Conservation (phyloP, 2,113 vertebrate species). For the Ahaetulla prasina region DNA sequence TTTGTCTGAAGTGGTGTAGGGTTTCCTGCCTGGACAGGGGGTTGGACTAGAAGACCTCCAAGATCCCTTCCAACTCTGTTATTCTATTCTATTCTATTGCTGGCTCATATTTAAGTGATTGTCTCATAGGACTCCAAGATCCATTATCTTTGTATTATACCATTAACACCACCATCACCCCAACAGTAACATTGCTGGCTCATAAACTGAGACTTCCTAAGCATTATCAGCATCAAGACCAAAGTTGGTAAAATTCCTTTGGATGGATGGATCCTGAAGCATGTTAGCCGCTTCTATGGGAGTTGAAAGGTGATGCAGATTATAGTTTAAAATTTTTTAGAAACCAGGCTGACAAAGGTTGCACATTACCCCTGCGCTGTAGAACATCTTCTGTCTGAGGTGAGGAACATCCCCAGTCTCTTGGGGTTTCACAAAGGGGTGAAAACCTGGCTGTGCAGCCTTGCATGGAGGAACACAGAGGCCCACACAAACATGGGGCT, state of each 20-base stretch:
- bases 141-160: not conserved
- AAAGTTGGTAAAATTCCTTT: not conserved
- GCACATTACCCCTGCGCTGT: not conserved
- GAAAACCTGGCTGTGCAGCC: not conserved
- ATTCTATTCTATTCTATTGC: no score
- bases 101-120: not conserved
- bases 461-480: not conserved
- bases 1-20: no score
- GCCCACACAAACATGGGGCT: not conserved
- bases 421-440: no score
- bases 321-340: not conserved
- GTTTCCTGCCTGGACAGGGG: no score
- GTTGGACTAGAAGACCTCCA: no score
- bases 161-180: not conserved
- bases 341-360: not conserved
- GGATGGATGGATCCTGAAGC: not conserved
- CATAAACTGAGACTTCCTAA: not conserved
- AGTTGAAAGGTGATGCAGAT: not conserved
- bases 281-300: not conserved
- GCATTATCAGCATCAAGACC: not conserved
- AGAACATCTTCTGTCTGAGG: no score
- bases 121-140: not conserved
- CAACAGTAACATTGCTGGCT: not conserved
- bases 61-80: no score
- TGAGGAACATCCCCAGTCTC: no score